phyloP scores from a whole-genome alignment of 2,888 invertebrate species.

The Eupithecia insigniata region DNA sequence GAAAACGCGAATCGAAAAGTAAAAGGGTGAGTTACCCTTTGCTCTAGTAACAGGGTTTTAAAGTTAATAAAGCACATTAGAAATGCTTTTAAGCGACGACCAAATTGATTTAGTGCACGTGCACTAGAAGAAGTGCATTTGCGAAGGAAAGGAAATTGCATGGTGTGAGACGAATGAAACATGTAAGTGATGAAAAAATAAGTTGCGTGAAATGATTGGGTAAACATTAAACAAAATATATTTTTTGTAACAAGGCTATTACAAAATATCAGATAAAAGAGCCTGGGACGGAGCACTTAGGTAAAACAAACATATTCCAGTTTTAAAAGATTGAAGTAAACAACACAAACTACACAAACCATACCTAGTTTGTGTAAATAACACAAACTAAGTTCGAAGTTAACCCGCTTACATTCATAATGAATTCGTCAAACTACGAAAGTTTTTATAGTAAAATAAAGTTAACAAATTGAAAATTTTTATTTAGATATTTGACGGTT shows the following conservation, averaged over 20 bases:
- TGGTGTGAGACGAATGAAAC: not conserved
- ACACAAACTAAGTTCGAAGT: too few relatives aligned
- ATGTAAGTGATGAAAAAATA: not conserved
- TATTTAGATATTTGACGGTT: too few relatives aligned
- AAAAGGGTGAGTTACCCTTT: conserved; percentile 9
- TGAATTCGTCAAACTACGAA: too few relatives aligned
- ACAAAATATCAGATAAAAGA: not conserved
- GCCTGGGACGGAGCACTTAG: not conserved
- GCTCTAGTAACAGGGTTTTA: conserved; percentile 35
- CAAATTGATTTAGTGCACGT: conserved; percentile 40
- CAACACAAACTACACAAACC: too few relatives aligned
- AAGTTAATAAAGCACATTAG: conserved; percentile 58
- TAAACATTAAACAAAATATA: not conserved
- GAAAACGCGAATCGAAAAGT: not conserved
- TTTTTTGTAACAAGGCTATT: not conserved
- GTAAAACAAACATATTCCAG: not conserved
- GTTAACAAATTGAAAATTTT: too few relatives aligned
- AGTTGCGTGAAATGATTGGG: not conserved
- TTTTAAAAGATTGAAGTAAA: not conserved
- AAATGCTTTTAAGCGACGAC: conserved; percentile 55
- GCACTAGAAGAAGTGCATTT: conserved; percentile 8
- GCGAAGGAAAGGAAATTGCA: not conserved
- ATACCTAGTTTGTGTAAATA: too few relatives aligned
- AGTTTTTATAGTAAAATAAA: too few relatives aligned
- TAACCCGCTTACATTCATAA: too few relatives aligned